phyloP scores from a whole-genome alignment of 1,140 invertebrate genomes.

The Sarcophaga bullata region DNA sequence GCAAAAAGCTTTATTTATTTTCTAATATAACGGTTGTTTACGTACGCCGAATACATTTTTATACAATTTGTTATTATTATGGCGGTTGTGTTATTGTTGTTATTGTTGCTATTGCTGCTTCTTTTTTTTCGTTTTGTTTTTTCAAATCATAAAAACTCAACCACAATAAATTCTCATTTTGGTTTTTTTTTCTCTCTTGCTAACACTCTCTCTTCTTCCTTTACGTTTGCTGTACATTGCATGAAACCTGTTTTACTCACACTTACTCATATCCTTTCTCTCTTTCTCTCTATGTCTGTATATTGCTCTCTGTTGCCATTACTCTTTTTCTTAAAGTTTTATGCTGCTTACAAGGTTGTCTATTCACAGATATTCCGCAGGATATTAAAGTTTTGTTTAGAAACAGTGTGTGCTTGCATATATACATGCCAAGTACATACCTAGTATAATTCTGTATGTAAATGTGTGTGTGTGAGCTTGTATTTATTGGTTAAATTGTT shows the following conservation, averaged over 20 bases:
- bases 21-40: constrained; percentile 5
- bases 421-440: too few species aligned
- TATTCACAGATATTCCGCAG: too few species aligned
- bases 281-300: not conserved
- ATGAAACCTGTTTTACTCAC: not conserved
- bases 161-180: constrained; percentile 37
- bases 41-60: constrained; percentile 4
- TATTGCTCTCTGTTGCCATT: not conserved
- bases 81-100: too few species aligned
- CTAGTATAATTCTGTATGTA: too few species aligned
- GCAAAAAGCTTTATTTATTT: constrained; percentile 17
- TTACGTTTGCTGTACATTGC: too few species aligned
- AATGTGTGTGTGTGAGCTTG: not conserved
- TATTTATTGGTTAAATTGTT: not conserved
- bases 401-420: too few species aligned
- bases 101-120: not conserved
- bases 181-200: not conserved
- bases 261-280: not conserved
- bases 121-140: constrained; percentile 23
- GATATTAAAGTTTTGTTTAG: too few species aligned
- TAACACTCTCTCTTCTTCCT: not conserved
- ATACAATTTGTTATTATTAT: not conserved
- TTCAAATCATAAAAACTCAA: constrained; percentile 32
- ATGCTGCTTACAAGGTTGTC: too few species aligned
- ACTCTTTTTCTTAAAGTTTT: not conserved